These are phyloP conservation scores for Xiphorhynchus elegans DNA, from an alignment of 2,113 vertebrate species.

Conservation along the genomic window DNA sequence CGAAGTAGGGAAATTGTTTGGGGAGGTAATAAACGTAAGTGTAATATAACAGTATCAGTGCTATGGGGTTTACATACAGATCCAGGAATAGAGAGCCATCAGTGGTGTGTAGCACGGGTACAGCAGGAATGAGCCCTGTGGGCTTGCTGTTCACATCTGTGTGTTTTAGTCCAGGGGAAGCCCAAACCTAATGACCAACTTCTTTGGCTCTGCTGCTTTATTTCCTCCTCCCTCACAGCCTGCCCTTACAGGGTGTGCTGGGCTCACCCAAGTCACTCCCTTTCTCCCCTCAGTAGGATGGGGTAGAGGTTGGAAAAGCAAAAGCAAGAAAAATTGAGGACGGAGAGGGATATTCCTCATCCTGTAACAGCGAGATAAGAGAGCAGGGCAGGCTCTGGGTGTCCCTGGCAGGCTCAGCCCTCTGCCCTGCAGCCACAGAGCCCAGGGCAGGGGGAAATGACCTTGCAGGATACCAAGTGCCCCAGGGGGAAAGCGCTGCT, in stretches of 20 bases:
- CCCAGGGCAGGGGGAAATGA: not conserved
- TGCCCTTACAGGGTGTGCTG: accelerated
- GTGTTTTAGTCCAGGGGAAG: not conserved
- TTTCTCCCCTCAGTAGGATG: accelerated
- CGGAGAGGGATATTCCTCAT: not conserved
- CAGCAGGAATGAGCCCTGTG: not conserved
- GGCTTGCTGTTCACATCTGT: not conserved
- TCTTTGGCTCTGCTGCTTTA: not conserved
- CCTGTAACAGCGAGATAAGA: not conserved
- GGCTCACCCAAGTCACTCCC: not conserved
- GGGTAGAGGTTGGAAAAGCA: not conserved
- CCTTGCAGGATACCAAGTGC: accelerated
- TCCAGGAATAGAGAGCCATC: accelerated
- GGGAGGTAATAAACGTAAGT: not conserved
- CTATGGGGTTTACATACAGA: not conserved
- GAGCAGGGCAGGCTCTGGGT: not conserved
- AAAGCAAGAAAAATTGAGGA: not conserved
- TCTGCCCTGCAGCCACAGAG: not conserved
- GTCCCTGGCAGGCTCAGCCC: accelerated
- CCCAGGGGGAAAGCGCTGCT: not conserved
- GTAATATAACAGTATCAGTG: not conserved
- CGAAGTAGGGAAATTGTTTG: not conserved
- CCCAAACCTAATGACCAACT: not conserved
- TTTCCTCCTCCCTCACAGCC: not conserved
- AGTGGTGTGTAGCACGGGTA: not conserved